phyloP scores from a whole-genome alignment of 2,113 vertebrate species.

The Neotragus pygmaeus region DNA sequence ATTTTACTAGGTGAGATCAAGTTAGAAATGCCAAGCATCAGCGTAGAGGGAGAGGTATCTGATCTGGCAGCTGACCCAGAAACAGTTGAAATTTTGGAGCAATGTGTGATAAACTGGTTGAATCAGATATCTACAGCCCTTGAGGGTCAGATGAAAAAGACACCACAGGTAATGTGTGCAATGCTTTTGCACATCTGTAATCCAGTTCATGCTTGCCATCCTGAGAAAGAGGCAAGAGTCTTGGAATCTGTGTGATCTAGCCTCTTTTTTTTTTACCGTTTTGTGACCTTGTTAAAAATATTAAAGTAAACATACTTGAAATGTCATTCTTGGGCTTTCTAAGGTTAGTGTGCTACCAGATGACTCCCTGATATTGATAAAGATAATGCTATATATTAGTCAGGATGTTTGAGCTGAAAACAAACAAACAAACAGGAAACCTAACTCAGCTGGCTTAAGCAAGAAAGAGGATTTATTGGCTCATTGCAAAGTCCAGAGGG shows the following conservation, averaged over 20 bases:
- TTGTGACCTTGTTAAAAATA: neutral
- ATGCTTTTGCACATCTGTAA: accelerated
- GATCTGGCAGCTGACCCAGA: conserved; percentile 74
- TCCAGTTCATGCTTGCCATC: accelerated
- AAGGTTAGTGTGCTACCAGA: no score
- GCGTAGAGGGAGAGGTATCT: conserved; percentile 79
- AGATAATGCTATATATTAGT: neutral
- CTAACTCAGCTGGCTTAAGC: neutral
- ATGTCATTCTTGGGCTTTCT: neutral
- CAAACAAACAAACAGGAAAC: accelerated
- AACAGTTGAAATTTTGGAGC: conserved; percentile 84
- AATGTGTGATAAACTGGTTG: conserved; percentile 88
- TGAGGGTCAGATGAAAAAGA: conserved; percentile 85
- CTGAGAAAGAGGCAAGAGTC: neutral
- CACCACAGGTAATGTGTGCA: conserved; percentile 83
- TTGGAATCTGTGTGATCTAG: accelerated
- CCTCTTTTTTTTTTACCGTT: neutral
- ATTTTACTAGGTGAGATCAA: conserved; percentile 80
- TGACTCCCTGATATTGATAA: neutral
- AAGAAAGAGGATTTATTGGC: neutral
- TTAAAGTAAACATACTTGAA: neutral
- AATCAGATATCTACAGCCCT: conserved; percentile 85
- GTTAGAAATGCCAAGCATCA: conserved; percentile 87
- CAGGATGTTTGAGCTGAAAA: neutral
- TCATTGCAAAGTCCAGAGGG: neutral